Conservation (phyloP, 2,888 invertebrate species). For the Agonopterix arenella region DNA sequence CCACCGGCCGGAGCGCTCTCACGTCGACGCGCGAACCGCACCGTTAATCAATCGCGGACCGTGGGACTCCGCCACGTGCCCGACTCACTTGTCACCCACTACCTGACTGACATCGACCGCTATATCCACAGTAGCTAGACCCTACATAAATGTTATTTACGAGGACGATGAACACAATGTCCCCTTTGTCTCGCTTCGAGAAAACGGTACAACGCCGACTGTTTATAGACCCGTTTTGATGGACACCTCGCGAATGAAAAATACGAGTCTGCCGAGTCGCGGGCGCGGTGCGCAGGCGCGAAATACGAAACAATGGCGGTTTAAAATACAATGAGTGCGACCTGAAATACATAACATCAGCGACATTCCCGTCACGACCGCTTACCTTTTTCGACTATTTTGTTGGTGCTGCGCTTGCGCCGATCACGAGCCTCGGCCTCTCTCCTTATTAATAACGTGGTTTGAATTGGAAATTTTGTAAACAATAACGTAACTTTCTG, state of each 20-base stretch:
- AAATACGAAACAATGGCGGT: conserved; percentile 70
- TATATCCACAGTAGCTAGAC: no score
- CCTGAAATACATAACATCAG: conserved; percentile 59
- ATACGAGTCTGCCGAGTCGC: conserved; percentile 11
- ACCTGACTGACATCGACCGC: background rate
- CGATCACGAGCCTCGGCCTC: conserved; percentile 50
- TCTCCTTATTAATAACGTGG: conserved; percentile 69
- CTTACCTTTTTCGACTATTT: conserved; percentile 69
- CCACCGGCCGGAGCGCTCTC: conserved; percentile 28
- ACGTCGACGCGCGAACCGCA: conserved; percentile 39
- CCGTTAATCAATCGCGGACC: conserved; percentile 54
- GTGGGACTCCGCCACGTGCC: conserved; percentile 35
- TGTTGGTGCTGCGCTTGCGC: conserved; percentile 45
- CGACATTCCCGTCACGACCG: conserved; percentile 71
- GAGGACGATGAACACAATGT: conserved; percentile 7
- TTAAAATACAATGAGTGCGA: conserved; percentile 72
- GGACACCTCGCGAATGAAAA: conserved; percentile 26
- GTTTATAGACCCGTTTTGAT: conserved; percentile 37
- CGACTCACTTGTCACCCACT: background rate
- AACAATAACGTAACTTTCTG: conserved; percentile 16
- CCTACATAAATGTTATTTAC: conserved; percentile 28
- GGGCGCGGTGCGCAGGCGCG: conserved; percentile 46
- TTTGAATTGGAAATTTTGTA: conserved; percentile 50
- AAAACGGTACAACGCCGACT: conserved; percentile 5
- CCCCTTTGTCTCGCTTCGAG: conserved; percentile 4